Percentiles rank a stretch among this genome's conserved stretches.
Evolutionary conservation across 1,140 invertebrate species (phyloP).

Genomic region (Papilio dardanus): DNA sequence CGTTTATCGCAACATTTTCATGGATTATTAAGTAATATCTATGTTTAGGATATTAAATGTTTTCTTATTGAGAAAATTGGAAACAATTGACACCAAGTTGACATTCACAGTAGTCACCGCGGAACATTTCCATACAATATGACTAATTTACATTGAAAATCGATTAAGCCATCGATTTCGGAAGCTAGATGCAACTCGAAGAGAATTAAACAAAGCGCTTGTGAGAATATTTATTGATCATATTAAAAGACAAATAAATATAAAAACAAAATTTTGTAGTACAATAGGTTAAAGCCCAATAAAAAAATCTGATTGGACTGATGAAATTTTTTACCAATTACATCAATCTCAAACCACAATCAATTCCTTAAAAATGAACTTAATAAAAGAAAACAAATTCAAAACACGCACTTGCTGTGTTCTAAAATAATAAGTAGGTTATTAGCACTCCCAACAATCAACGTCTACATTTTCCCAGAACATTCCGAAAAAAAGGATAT

Average conservation of each 20-base stretch:
- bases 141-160: conserved; percentile 37
- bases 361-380: too few relatives aligned
- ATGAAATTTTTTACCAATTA: too few relatives aligned
- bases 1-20: not conserved
- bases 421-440: too few relatives aligned
- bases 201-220: conserved; percentile 13
- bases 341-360: too few relatives aligned
- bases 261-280: too few relatives aligned
- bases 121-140: conserved; percentile 35
- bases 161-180: conserved; percentile 23
- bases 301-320: too few relatives aligned
- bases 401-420: too few relatives aligned
- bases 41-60: not conserved
- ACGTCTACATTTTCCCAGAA: too few relatives aligned
- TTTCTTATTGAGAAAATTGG: not conserved
- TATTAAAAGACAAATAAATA: not conserved
- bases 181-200: conserved; percentile 7
- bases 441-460: too few relatives aligned
- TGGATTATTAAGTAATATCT: not conserved
- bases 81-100: conserved; percentile 15
- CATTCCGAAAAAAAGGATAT: too few relatives aligned
- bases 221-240: not conserved
- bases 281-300: too few relatives aligned
- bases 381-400: too few relatives aligned
- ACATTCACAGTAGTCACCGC: conserved; percentile 11